Percentiles rank a stretch among this genome's conserved stretches.
phyloP scores from a whole-genome alignment of 2,113 vertebrate species.

The Poeciliopsis prolifica region DNA sequence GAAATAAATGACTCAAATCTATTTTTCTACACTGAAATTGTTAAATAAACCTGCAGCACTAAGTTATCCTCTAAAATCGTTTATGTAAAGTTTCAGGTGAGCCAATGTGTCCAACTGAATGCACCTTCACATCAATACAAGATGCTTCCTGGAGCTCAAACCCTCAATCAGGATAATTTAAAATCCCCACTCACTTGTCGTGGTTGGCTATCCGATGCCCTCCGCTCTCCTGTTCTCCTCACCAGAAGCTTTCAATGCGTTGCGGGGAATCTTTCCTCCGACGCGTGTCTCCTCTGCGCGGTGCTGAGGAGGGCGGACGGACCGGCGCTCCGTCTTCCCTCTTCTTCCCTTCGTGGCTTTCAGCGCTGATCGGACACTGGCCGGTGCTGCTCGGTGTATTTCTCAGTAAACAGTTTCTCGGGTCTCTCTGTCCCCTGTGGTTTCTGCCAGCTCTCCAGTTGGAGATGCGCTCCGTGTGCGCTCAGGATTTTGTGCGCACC shows the following conservation, averaged over 20 bases:
- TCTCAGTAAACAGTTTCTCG: background rate
- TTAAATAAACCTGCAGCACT: background rate
- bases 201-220: slow-evolving; percentile 69
- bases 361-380: slow-evolving; percentile 11
- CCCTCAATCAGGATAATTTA: no score
- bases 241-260: slow-evolving; percentile 65
- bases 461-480: slow-evolving; percentile 10
- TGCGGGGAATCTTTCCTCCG: slow-evolving; percentile 69
- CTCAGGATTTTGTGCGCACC: slow-evolving; percentile 51
- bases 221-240: slow-evolving; percentile 75
- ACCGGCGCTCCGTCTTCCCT: slow-evolving; percentile 53
- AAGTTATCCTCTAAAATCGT: background rate
- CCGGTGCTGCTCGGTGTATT: background rate
- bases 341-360: slow-evolving; percentile 28
- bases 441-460: background rate
- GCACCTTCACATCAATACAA: background rate
- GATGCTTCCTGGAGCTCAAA: no score
- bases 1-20: background rate
- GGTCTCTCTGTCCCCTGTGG: background rate
- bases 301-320: slow-evolving; percentile 35
- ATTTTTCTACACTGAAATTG: background rate
- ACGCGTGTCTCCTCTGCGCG: slow-evolving; percentile 19
- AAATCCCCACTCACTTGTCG: slow-evolving; percentile 57
- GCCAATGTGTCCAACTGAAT: no score
- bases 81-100: background rate